Evolutionary conservation across 2,888 invertebrate species (phyloP), one percentile per base, ranked within the genome.

Genomic region (Xestobium rufovillosum): DNA sequence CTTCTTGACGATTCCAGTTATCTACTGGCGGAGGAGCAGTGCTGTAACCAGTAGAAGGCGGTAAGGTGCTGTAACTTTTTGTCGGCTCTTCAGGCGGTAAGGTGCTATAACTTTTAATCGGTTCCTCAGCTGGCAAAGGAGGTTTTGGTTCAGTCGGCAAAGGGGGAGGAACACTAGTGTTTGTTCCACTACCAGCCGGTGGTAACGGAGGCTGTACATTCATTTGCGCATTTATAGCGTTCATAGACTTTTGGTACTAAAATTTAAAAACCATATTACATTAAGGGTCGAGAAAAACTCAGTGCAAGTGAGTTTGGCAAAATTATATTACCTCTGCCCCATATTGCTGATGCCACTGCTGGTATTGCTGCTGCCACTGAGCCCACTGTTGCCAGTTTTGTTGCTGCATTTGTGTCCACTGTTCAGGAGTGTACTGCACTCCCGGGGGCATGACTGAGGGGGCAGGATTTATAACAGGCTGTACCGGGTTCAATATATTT

Each of bases 321-420:
- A 19, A 16, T 37, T 38, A 31, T 14, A 28, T 42, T 66, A 82
- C 82, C 75, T 82, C 80, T 38, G 79, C 80, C 30, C 81, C 83
- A 60, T 81, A 83, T 53, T 82, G 81, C 41, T 71, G 74, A 57
- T 83, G 83, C 83, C 82, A 82, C 51, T 80, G 80, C 31, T 78
- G 75, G 64, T 82, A 83, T 52, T 83, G 83, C 48, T 79, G 79
- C 52, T 83, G 81, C 83, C 83, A 83, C 49, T 82, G 81, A 6
- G 78, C 73, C 76, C 82, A 81, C 49, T 83, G 81, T 45, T 78
- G 75, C 75, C 80, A 80, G 53, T 77, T 79, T 58, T 81, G 79
- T 49, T 81, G 80, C 54, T 80, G 80, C 63, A 78, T 69, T 48
- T 74, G 67, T 27, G 76, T 69, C 80, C 80, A 80, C 60, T 80